Percentiles rank a stretch among this genome's conserved stretches.
Conservation (phyloP, 2,888 invertebrate species). For the Plebejus melissa region DNA sequence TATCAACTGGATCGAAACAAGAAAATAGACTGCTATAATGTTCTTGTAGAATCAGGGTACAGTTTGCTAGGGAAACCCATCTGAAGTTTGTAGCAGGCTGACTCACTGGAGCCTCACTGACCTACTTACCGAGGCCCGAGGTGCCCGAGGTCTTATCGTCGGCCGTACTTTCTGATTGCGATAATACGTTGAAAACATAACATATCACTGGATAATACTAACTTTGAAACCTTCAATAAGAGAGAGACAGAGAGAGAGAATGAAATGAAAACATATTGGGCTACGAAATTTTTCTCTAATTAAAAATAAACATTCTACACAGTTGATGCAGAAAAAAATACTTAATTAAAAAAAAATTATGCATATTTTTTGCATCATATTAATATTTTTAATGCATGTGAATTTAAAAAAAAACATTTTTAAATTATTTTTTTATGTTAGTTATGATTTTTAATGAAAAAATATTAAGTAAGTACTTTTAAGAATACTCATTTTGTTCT, state of each 20-base stretch:
- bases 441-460: too few species aligned
- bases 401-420: too few species aligned
- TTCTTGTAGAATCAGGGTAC: not conserved
- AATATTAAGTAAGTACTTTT: not conserved
- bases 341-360: too few species aligned
- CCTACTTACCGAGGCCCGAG: slow-evolving; percentile 18
- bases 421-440: too few species aligned
- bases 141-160: slow-evolving; percentile 4
- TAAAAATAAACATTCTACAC: too few species aligned
- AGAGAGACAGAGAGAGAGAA: too few species aligned
- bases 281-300: too few species aligned
- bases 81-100: not conserved
- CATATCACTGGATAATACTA: too few species aligned
- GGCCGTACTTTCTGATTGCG: not conserved
- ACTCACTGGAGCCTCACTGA: slow-evolving; percentile 10
- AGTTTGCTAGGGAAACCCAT: not conserved
- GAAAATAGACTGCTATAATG: not conserved
- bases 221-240: not conserved
- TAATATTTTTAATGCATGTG: too few species aligned
- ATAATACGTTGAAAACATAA: too few species aligned
- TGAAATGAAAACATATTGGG: not conserved
- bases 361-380: too few species aligned
- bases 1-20: not conserved
- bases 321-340: too few species aligned
- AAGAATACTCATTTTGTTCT: not conserved